Evolutionary conservation across 2,888 invertebrate species (phyloP), one percentile per base, ranked within the genome.

Genomic region (Cremastinae sp.): DNA sequence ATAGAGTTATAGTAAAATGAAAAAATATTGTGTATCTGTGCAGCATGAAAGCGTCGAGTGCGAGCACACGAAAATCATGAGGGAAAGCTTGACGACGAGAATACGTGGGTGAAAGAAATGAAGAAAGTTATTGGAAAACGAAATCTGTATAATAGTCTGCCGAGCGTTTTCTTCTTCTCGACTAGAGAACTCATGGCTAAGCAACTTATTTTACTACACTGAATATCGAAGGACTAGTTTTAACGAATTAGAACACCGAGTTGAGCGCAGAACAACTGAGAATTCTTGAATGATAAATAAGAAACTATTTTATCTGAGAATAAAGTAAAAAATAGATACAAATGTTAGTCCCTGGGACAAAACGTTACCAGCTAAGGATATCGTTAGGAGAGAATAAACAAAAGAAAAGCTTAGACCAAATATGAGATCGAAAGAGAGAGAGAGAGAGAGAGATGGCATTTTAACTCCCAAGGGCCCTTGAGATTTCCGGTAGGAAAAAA

Each of bases 21-120:
- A 14, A 54, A 74, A 69, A 68, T 66, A 75, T 81, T 79, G 58
- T 82, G 76, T 80, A 79, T 83, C 76, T 83, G 75, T 83, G 77
- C 81, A 82, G 81, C 80, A 75, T 71, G 65, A 84, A 75, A 74
- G 47, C 78, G 45, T 68, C 80, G 77, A 75, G 59, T 56, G 69
- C 75, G 53, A 45, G 75, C 28, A 66, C 71, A 62, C 81, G 70
- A 71, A 82, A 81, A 70, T 74, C 68, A 76, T 80, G 82, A 82
- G 49, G 56, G 61, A 53, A n/a, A 45, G 68, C 22, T 47, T 45
- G 73, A 45, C 58, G 73, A 45, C 64, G 56, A 22, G 56, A 34
- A 47, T n/a, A 59, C 51, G 47, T 53, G 43, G 61, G 12, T 12
- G 28, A 45, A 12, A 54, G 34, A 38, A 28, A 20, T 12, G 47